Evolutionary conservation across 35 echinoderm and acorn worm species (phyloP).

Genomic region (Eucidaris tribuloides): DNA sequence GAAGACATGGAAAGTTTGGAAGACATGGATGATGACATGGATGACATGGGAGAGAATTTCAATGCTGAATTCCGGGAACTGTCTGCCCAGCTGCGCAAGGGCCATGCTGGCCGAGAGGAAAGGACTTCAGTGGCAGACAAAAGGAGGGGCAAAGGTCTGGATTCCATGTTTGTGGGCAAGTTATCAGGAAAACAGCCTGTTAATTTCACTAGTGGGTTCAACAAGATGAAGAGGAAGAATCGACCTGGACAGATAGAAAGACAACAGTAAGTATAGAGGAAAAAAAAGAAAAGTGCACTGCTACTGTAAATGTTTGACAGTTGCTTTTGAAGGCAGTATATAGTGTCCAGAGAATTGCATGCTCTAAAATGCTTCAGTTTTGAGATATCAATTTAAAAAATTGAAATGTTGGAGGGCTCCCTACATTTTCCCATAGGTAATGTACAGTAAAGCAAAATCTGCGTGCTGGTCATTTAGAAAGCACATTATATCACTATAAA

Average conservation of each 20-base stretch:
- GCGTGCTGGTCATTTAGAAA: too few relatives aligned
- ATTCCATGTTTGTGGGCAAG: conserved; percentile 23
- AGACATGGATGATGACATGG: neutral
- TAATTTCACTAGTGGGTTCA: neutral
- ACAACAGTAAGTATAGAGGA: neutral
- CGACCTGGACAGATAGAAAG: conserved; percentile 8
- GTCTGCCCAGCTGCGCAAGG: neutral
- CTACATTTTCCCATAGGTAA: neutral
- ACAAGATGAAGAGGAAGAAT: neutral
- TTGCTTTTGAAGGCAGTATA: neutral
- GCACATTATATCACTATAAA: too few relatives aligned
- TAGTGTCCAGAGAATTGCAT: neutral
- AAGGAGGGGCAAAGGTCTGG: neutral
- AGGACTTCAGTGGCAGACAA: neutral
- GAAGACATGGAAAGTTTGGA: neutral
- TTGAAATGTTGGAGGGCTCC: neutral
- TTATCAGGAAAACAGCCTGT: neutral
- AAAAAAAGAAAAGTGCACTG: neutral
- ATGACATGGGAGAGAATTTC: conserved; percentile 12
- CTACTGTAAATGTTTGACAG: neutral
- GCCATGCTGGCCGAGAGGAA: neutral
- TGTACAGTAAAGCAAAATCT: neutral
- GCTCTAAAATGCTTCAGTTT: neutral
- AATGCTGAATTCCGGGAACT: neutral
- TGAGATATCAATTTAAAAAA: neutral